Base-by-base conservation (phyloP, 2,797 vertebrate species). In the Thunnus albacares region DNA sequence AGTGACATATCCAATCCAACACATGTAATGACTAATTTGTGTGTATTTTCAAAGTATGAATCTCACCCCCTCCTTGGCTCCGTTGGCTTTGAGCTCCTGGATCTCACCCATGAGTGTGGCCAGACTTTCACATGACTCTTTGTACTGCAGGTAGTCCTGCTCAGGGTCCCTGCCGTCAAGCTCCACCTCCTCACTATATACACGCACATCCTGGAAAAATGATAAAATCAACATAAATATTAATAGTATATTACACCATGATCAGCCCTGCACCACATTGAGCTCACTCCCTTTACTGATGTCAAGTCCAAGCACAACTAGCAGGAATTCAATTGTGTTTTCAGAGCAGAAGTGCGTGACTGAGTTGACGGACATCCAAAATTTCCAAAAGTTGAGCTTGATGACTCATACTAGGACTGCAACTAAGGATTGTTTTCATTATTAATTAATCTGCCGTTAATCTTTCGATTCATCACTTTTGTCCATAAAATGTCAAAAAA, bases 71-170 rank as follows among this genome's bases (percentile, higher is more conserved):
- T 99, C 98, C 85, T 97, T 98, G 87, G 95, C 95, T 28, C 98
- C 97, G n/a, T 88, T 94, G 83, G 96, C 97, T 94, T 98, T 99
- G 66, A 99, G 95, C 62, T 99, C 97, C 90, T 99, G 97, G 87
- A 99, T 99, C 91, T 99, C 98, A 0, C 95, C 96, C 98, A 99
- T 99, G 47, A 99, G 95, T 5, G 92, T 95, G 81, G 97, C 96
- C 35, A 99, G 90, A 84, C 95, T 95, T 75, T 97, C 96, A 91
- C 98, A 99, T 0, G 97, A 98, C 77, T 97, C 96, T 78, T 98
- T 98, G 94, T 98, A 99, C 47, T 97, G 96, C 2, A 92, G 86
- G 0, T 96, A 98, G 92, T 99, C 98, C 83, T 97, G 96, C 87
- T 95, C 95, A 45, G 97, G 97, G 89, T 98, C 96, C 0, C 97